Evolutionary conservation across 2,113 vertebrate species (phyloP).

Genomic region (Oreamnos americanus): DNA sequence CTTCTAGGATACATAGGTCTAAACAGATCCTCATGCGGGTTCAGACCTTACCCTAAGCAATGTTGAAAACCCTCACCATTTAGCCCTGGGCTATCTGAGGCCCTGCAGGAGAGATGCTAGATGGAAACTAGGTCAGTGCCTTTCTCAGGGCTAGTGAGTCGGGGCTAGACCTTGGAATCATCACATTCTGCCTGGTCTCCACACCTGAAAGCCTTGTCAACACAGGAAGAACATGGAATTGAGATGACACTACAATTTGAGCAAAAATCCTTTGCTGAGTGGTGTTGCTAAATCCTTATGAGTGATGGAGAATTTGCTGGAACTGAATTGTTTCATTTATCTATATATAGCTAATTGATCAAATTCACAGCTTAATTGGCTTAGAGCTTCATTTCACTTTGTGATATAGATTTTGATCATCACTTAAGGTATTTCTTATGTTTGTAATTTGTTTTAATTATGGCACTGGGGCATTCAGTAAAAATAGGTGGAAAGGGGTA

Average conservation of each 20-base stretch:
- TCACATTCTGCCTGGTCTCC: background rate
- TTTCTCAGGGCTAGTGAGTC: background rate
- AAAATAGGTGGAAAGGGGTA: background rate
- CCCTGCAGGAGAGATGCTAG: background rate
- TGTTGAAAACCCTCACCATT: background rate
- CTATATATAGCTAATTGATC: background rate
- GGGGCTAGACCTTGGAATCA: background rate
- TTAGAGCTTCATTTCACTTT: constrained; percentile 12
- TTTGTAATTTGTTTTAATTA: constrained; percentile 4
- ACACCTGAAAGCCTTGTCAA: background rate
- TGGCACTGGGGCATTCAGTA: background rate
- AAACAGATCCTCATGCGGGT: background rate
- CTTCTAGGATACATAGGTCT: background rate
- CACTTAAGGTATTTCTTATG: background rate
- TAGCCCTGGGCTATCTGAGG: background rate
- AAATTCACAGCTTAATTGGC: background rate
- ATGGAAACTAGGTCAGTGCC: background rate
- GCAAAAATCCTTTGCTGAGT: background rate
- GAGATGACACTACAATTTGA: background rate
- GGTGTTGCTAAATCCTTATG: background rate
- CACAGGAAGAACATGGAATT: background rate
- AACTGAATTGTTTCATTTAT: background rate
- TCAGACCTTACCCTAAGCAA: background rate
- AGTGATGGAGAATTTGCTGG: background rate
- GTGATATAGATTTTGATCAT: background rate